A percentile compares a stretch with the other conserved stretches of the same genome.
phyloP scores from a whole-genome alignment of 2,113 vertebrate species.

The Amblyopsis rosae region DNA sequence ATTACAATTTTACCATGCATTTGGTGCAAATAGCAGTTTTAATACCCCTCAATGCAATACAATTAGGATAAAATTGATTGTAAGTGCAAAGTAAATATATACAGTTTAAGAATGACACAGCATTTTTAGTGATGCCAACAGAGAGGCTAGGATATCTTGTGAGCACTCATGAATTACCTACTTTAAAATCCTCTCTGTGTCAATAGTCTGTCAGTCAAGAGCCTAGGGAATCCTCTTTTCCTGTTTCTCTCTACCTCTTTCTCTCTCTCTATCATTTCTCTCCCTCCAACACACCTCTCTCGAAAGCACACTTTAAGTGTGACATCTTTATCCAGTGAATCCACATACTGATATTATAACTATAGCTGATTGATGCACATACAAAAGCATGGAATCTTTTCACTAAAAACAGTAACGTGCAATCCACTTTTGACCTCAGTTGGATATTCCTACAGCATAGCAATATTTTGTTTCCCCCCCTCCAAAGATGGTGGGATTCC shows the following conservation, averaged over 20 bases:
- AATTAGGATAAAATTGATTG: too few species aligned
- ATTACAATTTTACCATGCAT: too few species aligned
- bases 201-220: conserved; percentile 11
- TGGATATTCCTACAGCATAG: too few species aligned
- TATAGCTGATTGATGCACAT: too few species aligned
- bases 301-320: not conserved
- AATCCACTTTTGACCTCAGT: too few species aligned
- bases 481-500: too few species aligned
- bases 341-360: too few species aligned
- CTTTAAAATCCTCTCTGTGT: conserved; percentile 9
- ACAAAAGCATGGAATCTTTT: too few species aligned
- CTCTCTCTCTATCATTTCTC: not conserved
- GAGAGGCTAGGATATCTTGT: not conserved
- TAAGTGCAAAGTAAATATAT: conserved; percentile 1
- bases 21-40: too few species aligned
- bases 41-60: too few species aligned
- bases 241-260: not conserved
- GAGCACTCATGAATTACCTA: conserved; percentile 13
- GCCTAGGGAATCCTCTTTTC: conserved; percentile 9
- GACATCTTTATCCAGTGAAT: not conserved
- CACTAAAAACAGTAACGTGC: too few species aligned
- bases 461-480: too few species aligned
- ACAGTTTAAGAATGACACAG: conserved; percentile 30
- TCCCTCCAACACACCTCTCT: not conserved
- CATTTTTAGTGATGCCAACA: not conserved